These are phyloP conservation scores for Archivesica marissinica DNA, from an alignment of 1,140 invertebrate species.

Conservation along the genomic window DNA sequence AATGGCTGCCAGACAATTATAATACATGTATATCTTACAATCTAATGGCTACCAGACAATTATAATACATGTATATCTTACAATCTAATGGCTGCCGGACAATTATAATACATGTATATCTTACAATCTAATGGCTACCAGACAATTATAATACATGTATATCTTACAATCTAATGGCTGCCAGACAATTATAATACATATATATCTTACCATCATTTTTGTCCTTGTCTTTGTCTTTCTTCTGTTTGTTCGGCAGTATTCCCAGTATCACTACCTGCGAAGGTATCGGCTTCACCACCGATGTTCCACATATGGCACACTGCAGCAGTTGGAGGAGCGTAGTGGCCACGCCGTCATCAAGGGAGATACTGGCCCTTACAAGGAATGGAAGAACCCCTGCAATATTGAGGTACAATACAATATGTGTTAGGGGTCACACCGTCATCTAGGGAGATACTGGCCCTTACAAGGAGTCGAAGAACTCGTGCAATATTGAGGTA, in stretches of 20 bases:
- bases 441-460: slow-evolving; percentile 94
- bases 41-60: no score
- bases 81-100: no score
- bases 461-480: slow-evolving; percentile 91
- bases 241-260: slow-evolving; percentile 78
- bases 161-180: no score
- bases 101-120: no score
- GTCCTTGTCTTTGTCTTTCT: slow-evolving; percentile 80
- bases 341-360: slow-evolving; percentile 97
- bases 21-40: no score
- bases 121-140: no score
- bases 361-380: slow-evolving; percentile 90
- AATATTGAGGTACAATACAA: slow-evolving; percentile 59
- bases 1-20: no score
- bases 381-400: slow-evolving; percentile 90
- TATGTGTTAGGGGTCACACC: slow-evolving; percentile 95
- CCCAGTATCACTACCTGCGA: slow-evolving; percentile 59
- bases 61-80: no score
- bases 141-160: no score
- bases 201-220: slow-evolving; percentile 68
- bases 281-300: slow-evolving; percentile 72
- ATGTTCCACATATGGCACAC: slow-evolving; percentile 90
- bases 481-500: slow-evolving; percentile 83
- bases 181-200: no score
- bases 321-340: slow-evolving; percentile 95